Conservation (phyloP, 2,113 vertebrate genomes). For the Buteo buteo region DNA sequence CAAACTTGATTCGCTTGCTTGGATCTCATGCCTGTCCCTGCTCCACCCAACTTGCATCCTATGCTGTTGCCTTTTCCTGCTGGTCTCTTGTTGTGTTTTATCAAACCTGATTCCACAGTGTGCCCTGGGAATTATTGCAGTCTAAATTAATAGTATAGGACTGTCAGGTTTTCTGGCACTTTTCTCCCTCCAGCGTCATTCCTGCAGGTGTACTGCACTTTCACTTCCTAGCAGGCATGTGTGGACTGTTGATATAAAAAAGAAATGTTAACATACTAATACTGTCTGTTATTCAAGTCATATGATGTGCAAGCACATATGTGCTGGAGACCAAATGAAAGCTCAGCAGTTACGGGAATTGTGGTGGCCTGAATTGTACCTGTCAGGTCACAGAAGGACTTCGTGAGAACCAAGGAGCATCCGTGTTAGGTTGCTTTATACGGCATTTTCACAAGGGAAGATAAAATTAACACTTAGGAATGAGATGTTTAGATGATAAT, state of each 20-base stretch:
- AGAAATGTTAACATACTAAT: neutral
- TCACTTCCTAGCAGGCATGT: neutral
- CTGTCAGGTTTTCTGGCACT: neutral
- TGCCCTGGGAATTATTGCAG: neutral
- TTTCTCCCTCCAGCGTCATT: neutral
- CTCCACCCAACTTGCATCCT: neutral
- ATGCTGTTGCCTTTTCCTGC: neutral
- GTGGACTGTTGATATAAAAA: neutral
- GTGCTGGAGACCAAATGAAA: neutral
- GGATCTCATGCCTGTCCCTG: neutral
- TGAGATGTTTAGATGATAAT: neutral
- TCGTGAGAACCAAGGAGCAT: neutral
- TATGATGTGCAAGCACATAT: fast-evolving
- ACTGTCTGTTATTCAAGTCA: neutral
- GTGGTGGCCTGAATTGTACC: neutral
- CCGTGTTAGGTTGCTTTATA: neutral
- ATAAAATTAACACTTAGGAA: neutral
- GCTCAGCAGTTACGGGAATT: neutral
- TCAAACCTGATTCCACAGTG: neutral
- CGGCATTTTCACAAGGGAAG: neutral
- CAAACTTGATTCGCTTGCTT: neutral
- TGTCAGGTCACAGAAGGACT: neutral
- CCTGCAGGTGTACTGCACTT: neutral
- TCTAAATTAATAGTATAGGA: neutral
- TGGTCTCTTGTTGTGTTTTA: neutral